Evolutionary conservation across 2,113 vertebrate species (phyloP), one percentile per base, ranked within the genome.

Genomic region (Pachypanchax playfairii): DNA sequence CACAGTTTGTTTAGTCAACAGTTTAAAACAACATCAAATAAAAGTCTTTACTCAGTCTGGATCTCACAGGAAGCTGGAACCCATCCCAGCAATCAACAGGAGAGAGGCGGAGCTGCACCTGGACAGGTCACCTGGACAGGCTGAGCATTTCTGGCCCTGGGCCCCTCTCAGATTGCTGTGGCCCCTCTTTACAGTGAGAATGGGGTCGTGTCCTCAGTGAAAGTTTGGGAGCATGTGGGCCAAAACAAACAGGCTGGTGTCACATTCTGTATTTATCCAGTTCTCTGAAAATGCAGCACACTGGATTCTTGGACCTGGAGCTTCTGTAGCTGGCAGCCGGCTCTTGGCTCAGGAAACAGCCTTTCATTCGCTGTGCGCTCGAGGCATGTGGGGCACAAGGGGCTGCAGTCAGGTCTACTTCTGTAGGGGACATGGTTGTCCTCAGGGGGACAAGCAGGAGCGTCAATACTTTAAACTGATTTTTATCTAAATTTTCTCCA

Each of bases 251-350:
- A 36, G 21, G 18, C n/a, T 1, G 4, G 39, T 39, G 44, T 64
- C 38, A 36, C 59, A 36, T 21, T 42, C 51, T 55, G 57, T 63
- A 20, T 61, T 54, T 44, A 44, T 55, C 33, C 55, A 24, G 0
- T 28, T 66, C 72, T 54, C 50, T 17, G 61, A 63, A 75, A 63
- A 17, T n/a, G n/a, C 35, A 1, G 54, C 29, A 50, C 57, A 56
- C 12, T 4, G 49, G 46, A 68, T 73, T 79, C 61, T 46, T 53
- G 65, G 61, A 54, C 9, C 25, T 14, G 39, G 15, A n/a, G 28
- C 29, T 11, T 24, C 17, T 64, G 58, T 14, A 4, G 21, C 20
- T 70, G 70, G 21, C 68, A 76, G 47, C n/a, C 15, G 14, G 52
- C 43, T 59, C 1, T 60, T 57, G 68, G 73, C 63, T 4, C 1